A percentile compares a stretch with the other conserved stretches of the same genome.
Conservation (phyloP, 2,113 vertebrate genomes). For the Gila orcuttii region DNA sequence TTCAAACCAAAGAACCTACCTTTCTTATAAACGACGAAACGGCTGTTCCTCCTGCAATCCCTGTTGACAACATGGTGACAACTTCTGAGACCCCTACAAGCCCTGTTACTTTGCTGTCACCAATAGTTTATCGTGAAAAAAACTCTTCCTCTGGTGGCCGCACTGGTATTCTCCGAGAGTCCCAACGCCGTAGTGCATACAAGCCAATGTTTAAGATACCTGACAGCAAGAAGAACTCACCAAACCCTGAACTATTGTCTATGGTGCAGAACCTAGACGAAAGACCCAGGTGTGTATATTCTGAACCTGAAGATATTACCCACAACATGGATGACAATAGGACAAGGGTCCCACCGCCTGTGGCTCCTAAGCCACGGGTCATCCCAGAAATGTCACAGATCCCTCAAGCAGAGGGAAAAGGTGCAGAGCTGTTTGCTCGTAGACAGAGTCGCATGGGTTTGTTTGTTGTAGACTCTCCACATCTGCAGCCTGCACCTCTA, state of each 20-base stretch:
- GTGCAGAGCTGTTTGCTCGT: conserved; percentile 92
- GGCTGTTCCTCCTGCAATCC: conserved; percentile 36
- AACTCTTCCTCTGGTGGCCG: conserved; percentile 66
- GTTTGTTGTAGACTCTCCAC: conserved; percentile 85
- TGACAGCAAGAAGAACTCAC: conserved; percentile 87
- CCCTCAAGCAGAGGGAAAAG: conserved; percentile 88
- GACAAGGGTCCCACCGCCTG: conserved; percentile 82
- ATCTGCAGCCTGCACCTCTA: conserved; percentile 65
- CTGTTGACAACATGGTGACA: conserved; percentile 31
- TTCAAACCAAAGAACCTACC: conserved; percentile 56
- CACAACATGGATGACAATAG: conserved; percentile 76
- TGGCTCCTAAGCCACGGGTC: conserved; percentile 88
- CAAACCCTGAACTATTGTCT: conserved; percentile 91
- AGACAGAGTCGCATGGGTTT: conserved; percentile 92
- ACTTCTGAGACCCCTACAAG: background rate
- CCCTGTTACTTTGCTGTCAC: conserved; percentile 41
- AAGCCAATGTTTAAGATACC: conserved; percentile 90
- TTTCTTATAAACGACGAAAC: conserved; percentile 10
- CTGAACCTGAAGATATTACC: conserved; percentile 70
- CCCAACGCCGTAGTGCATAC: conserved; percentile 81
- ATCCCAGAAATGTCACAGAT: conserved; percentile 75
- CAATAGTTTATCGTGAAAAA: conserved; percentile 33
- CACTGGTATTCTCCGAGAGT: conserved; percentile 90
- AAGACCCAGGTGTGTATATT: conserved; percentile 69
- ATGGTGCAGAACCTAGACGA: conserved; percentile 96